Evolutionary conservation across 2,797 vertebrate genomes (phyloP).

Genomic region (Pyrrhura leucotis): DNA sequence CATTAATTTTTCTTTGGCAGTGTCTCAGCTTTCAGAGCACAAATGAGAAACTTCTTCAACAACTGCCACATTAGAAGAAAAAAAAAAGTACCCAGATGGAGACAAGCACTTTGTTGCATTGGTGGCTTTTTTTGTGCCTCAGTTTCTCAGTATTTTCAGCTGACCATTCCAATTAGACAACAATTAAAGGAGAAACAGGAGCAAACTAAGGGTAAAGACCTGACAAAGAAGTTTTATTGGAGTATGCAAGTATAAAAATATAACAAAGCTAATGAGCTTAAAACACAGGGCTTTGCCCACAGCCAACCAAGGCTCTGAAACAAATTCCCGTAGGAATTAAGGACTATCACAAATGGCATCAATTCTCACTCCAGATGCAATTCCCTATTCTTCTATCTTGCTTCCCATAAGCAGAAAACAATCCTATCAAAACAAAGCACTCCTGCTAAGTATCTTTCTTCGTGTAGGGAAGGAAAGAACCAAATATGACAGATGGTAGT

Average conservation of each 20-base stretch:
- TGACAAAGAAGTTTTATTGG: not conserved
- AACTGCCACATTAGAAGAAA: not conserved
- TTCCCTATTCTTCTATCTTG: not conserved
- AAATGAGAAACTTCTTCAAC: not conserved
- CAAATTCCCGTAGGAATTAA: not conserved
- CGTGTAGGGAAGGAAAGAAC: not conserved
- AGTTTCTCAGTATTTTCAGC: not conserved
- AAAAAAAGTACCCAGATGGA: fast-evolving
- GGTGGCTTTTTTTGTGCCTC: not conserved
- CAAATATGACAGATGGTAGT: not conserved
- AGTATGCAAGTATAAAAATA: not conserved
- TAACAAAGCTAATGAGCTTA: not conserved
- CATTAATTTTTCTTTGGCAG: not conserved
- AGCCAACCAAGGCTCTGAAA: not conserved
- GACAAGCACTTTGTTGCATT: not conserved
- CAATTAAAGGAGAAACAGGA: not conserved
- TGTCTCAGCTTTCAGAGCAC: not conserved
- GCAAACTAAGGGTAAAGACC: not conserved
- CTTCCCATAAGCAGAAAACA: not conserved
- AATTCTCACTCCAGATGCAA: not conserved
- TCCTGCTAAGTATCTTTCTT: not conserved
- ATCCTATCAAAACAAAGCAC: not conserved
- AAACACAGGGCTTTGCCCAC: not conserved
- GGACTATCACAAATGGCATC: not conserved
- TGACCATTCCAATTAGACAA: not conserved